Percentiles rank a stretch among this genome's conserved stretches.
phyloP scores from a whole-genome alignment of 2,888 invertebrate genomes.

The Drosophila mimica region DNA sequence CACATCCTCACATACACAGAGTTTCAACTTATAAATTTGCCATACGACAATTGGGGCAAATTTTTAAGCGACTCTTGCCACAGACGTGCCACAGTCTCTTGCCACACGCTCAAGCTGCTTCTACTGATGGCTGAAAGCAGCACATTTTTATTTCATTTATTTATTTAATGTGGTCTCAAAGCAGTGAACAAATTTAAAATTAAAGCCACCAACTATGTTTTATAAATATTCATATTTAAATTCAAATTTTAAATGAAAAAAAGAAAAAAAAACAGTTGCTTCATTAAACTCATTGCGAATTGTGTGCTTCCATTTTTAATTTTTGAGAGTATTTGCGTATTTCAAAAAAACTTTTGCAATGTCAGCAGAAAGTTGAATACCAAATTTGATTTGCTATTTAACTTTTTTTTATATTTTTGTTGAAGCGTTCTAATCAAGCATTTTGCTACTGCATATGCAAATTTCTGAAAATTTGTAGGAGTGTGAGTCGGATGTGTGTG shows the following conservation, averaged over 20 bases:
- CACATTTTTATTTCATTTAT: neutral
- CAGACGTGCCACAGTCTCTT: conserved; percentile 33
- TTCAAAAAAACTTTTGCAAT: conserved; percentile 56
- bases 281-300: conserved; percentile 3
- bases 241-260: neutral
- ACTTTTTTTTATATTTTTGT: conserved; percentile 29
- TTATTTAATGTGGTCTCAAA: neutral
- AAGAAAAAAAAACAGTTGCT: neutral
- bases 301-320: neutral
- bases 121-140: conserved; percentile 25
- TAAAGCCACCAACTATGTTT: neutral
- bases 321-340: conserved; percentile 37
- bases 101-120: conserved; percentile 3
- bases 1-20: conserved; percentile 3
- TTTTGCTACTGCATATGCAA: conserved; percentile 39
- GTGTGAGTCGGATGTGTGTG: conserved; percentile 4
- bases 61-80: conserved; percentile 37
- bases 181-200: neutral
- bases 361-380: conserved; percentile 41
- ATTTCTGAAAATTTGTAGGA: conserved; percentile 19
- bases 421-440: conserved; percentile 70
- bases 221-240: neutral
- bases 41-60: conserved; percentile 59
- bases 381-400: conserved; percentile 46
- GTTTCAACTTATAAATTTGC: conserved; percentile 56